These are phyloP conservation scores for Varanus salvator DNA, from an alignment of 2,113 vertebrate genomes.

Conservation along the genomic window DNA sequence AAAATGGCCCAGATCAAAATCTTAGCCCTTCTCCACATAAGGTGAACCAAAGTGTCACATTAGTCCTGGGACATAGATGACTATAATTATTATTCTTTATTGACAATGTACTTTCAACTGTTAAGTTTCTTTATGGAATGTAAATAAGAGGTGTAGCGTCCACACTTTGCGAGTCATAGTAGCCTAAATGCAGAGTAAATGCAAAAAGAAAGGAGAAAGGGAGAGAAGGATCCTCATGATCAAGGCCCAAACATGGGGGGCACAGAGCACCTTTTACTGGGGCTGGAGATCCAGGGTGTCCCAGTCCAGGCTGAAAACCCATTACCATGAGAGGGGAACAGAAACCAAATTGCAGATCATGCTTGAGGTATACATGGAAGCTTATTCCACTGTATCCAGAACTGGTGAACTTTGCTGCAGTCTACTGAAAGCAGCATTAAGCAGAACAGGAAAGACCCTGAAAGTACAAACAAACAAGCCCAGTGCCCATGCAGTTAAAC, in stretches of 20 bases:
- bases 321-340: background rate
- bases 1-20: slow-evolving; percentile 64
- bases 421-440: background rate
- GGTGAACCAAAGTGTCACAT: slow-evolving; percentile 47
- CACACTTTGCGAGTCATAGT: background rate
- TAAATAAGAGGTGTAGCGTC: background rate
- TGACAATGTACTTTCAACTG: background rate
- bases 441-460: background rate
- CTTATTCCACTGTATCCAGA: background rate
- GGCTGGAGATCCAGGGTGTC: background rate
- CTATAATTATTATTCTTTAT: slow-evolving; percentile 1
- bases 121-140: background rate
- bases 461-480: background rate
- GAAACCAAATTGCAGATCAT: background rate
- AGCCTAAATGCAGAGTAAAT: background rate
- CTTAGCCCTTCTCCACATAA: slow-evolving; percentile 48
- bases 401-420: background rate
- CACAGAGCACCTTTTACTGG: background rate
- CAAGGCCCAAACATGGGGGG: background rate
- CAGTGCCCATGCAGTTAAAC: background rate
- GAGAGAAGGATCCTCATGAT: too few species aligned
- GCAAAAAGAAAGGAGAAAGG: background rate
- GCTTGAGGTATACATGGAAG: background rate
- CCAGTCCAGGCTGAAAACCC: background rate
- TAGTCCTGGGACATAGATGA: slow-evolving; percentile 33